Base-by-base conservation (phyloP, 2,113 vertebrate species). In the Ptilorrhoa leucosticta region DNA sequence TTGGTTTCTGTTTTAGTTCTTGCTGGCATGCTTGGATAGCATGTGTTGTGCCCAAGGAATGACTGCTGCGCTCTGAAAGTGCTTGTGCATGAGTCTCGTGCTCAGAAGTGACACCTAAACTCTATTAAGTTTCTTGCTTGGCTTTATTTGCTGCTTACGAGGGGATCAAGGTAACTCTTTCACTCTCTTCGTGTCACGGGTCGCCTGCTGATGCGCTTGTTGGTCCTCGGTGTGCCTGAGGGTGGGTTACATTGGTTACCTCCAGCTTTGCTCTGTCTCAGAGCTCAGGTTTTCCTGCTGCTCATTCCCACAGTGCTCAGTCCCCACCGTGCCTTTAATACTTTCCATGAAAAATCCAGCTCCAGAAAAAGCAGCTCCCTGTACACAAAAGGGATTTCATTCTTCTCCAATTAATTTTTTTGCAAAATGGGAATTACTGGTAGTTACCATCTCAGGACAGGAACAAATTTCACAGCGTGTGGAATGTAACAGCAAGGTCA, bases 141-240 rank as follows among this genome's bases (percentile, higher is more conserved):
- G 96, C 98, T 98, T 98, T 99, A 96, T 98, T 98, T 98, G 98
- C 98, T 98, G 98, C 98, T 98, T 97, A 70, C 98, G 98, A 99
- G 98, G 98, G 98, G 98, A 98, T 99, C 98, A 97, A 99, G 98
- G 98, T 99, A 99, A 98, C 82, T 93, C 89, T 97, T 84, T 96
- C 40, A 16, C 87, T 97, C 82, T 96, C 97, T 92, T 66, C 5
- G 3, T 92, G 82, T 94, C 80, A 42, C 9, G 6, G 89, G 72
- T 76, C 89, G 82, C 44, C 66, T 68, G 68, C 77, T 73, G 54
- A n/a, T 70, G 54, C 89, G 45, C 71, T 89, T 76, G 57, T 60
- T 69, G 27, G 35, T 37, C 33, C 33, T 57, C 27, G 19, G 7
- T 90, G 75, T 89, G 71, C 72, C 66, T 50, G 31, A 51, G 40